Evolutionary conservation across 2,797 vertebrate genomes (phyloP).

Genomic region (Ctenopoma multispine): DNA sequence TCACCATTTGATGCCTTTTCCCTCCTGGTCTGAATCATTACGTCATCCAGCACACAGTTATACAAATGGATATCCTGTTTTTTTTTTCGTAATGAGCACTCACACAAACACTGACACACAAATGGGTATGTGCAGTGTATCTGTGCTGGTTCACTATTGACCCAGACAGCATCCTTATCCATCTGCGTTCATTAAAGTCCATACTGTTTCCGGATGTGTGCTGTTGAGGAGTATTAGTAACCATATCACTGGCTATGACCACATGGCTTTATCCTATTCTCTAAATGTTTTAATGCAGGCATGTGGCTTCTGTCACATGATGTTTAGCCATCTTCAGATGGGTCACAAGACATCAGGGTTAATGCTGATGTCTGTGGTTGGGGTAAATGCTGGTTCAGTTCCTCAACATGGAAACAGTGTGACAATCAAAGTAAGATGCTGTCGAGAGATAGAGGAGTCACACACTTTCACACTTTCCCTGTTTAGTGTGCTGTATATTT

Average conservation of each 20-base stretch:
- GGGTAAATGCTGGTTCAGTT: slow-evolving; percentile 12
- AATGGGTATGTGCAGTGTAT: slow-evolving; percentile 24
- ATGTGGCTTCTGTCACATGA: slow-evolving; percentile 71
- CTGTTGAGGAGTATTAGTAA: slow-evolving; percentile 58
- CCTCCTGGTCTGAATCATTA: slow-evolving; percentile 32
- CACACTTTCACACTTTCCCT: no score
- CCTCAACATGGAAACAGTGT: background rate
- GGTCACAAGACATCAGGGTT: slow-evolving; percentile 54
- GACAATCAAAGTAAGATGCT: background rate
- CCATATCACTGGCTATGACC: slow-evolving; percentile 65
- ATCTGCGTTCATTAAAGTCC: slow-evolving; percentile 72
- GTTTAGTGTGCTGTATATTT: background rate
- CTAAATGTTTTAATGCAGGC: slow-evolving; percentile 70
- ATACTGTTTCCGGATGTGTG: slow-evolving; percentile 66
- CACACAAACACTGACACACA: slow-evolving; percentile 10
- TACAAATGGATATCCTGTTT: slow-evolving; percentile 41
- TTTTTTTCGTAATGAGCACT: slow-evolving; percentile 14
- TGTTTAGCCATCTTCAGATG: slow-evolving; percentile 46
- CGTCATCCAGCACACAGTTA: slow-evolving; percentile 44
- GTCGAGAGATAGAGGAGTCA: background rate
- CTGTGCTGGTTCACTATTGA: slow-evolving; percentile 59
- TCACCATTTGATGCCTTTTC: slow-evolving; percentile 41
- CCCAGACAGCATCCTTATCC: slow-evolving; percentile 58
- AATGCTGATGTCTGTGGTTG: slow-evolving; percentile 39
- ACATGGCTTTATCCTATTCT: slow-evolving; percentile 49